Base-by-base conservation (phyloP, 2,797 vertebrate species). In the Tachyglossus aculeatus region DNA sequence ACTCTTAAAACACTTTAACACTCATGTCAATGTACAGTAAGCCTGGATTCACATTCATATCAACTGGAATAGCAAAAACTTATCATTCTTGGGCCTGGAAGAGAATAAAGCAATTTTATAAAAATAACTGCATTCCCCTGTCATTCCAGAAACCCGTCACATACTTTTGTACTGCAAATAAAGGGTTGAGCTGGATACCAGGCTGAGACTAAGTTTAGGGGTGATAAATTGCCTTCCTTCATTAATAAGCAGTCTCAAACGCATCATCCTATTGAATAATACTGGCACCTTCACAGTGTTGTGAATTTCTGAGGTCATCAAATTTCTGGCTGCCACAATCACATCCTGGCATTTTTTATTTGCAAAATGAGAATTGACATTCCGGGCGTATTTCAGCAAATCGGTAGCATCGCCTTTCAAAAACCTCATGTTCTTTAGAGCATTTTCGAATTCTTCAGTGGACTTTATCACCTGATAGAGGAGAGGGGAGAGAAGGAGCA, bases 221-320 rank as follows among this genome's bases (percentile, higher is more conserved):
- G 15, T 32, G 16, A 37, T 25, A 38, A 25, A 41, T 10, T 21
- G 21, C 33, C 24, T 57, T 21, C 52, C 33, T 60, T 59, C 44
- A 41, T 43, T 13, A 71, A 66, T 22, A 22, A 36, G 25, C 21
- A 21, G 27, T 5, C 40, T 54, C 51, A 48, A 19, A 0, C 0
- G 39, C 24, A 16, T 4, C 0, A 1, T 14, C 33, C 61, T 0
- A n/a, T 7, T 31, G 6, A 15, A 22, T n/a, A 43, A 6, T 15
- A 45, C 25, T 38, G 15, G 11, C 89, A 98, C 97, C 93, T 97
- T 96, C 18, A 99, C 92, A 1, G 97, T 98, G 78, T 98, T 95
- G 89, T 99, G 98, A 88, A 99, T 98, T 86, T 98, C 96, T 36
- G 96, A 96, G 22, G 96, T 98, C 97, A 99, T 99, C 63, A 99